Conservation (phyloP, 2,113 vertebrate genomes). For the Sceloporus undulatus region DNA sequence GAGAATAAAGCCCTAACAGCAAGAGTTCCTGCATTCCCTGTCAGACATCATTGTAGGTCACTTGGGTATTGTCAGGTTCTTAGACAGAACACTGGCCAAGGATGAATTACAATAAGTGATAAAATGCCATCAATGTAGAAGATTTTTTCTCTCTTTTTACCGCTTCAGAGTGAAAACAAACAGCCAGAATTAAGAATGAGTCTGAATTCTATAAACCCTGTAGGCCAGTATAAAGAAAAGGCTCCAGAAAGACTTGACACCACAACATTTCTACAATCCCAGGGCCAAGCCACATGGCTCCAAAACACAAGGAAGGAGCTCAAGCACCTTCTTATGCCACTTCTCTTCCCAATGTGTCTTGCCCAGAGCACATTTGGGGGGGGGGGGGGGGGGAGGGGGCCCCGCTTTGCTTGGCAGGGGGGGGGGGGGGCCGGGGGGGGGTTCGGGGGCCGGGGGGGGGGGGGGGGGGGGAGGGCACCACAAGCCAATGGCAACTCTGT, state of each 20-base stretch:
- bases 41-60: conserved; percentile 33
- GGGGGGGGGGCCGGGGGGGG: background rate
- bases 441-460: background rate
- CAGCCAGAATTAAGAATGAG: conserved; percentile 15
- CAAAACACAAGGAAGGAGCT: conserved; percentile 2
- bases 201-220: background rate
- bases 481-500: conserved; percentile 1
- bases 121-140: conserved; percentile 45
- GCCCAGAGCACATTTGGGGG: background rate
- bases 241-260: background rate
- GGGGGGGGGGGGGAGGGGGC: background rate
- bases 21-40: background rate
- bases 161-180: conserved; percentile 10
- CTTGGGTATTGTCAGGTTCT: conserved; percentile 42
- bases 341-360: background rate
- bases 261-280: background rate
- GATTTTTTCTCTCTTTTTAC: conserved; percentile 27
- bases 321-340: background rate
- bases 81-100: conserved; percentile 48
- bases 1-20: conserved; percentile 26
- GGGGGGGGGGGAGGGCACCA: background rate
- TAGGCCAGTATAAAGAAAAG: conserved; percentile 19
- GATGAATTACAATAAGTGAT: conserved; percentile 47
- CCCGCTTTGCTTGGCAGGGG: background rate
- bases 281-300: background rate